Percentiles rank a stretch among this genome's conserved stretches.
phyloP scores from a whole-genome alignment of 35 echinoderm and acorn worm species.

The Lytechinus variegatus region DNA sequence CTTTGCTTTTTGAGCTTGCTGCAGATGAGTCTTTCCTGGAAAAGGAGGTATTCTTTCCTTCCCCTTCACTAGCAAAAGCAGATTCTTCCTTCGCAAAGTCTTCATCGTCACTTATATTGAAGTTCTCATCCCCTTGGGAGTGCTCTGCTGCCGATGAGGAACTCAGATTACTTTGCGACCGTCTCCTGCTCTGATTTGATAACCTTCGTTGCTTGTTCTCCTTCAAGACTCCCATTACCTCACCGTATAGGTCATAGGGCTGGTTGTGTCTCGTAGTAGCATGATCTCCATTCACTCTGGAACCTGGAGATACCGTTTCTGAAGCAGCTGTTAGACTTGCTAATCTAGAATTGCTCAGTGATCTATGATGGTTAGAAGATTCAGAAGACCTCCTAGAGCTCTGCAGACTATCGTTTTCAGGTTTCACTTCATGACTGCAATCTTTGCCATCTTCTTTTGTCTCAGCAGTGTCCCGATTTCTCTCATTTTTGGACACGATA shows the following conservation, averaged over 20 bases:
- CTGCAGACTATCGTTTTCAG: not conserved
- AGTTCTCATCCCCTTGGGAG: not conserved
- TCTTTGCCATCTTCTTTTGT: not conserved
- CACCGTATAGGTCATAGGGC: conserved; percentile 40
- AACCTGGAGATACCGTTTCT: not conserved
- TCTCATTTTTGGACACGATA: not conserved
- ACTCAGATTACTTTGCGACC: not conserved
- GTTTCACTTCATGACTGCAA: not conserved
- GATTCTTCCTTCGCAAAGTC: not conserved
- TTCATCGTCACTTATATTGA: conserved; percentile 29
- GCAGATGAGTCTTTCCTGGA: not conserved
- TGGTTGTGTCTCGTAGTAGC: not conserved
- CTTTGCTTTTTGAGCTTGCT: not conserved
- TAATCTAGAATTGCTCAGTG: not conserved
- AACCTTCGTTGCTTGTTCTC: not conserved
- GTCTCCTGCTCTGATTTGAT: conserved; percentile 6
- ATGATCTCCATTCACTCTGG: not conserved
- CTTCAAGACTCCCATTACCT: conserved; percentile 16
- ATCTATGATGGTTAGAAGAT: not conserved
- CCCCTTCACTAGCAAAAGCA: conserved; percentile 15
- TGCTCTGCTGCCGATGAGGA: not conserved
- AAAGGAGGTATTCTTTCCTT: not conserved
- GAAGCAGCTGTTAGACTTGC: not conserved
- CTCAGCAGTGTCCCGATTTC: not conserved
- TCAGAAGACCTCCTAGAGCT: not conserved